These are phyloP conservation scores for Heliconius congener DNA, from an alignment of 1,140 invertebrate genomes.

Conservation along the genomic window DNA sequence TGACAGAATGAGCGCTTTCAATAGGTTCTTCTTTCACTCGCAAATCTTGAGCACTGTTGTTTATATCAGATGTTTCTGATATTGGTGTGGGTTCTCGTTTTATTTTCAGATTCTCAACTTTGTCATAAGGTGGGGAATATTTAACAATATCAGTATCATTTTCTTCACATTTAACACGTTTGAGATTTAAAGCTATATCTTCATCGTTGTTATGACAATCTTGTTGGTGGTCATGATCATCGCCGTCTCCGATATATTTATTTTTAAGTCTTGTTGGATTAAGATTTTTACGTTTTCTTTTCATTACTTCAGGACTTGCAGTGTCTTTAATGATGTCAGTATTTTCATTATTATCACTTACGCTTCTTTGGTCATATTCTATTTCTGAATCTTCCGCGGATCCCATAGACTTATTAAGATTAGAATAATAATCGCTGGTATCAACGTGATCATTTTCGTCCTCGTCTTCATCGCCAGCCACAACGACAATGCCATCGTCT, in stretches of 20 bases:
- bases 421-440: constrained; percentile 77
- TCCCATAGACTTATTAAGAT: constrained; percentile 63
- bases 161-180: constrained; percentile 68
- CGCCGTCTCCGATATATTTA: constrained; percentile 45
- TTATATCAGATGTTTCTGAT: constrained; percentile 55
- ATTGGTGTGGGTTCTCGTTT: constrained; percentile 55
- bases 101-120: constrained; percentile 45
- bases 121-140: constrained; percentile 36
- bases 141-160: constrained; percentile 38
- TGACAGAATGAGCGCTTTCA: constrained; percentile 47
- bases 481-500: constrained; percentile 84
- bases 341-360: constrained; percentile 89
- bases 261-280: constrained; percentile 90
- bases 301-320: constrained; percentile 78
- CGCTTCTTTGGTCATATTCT: constrained; percentile 86
- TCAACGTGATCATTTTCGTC: constrained; percentile 84
- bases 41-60: constrained; percentile 58
- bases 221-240: constrained; percentile 40
- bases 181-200: constrained; percentile 65
- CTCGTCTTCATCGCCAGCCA: constrained; percentile 84
- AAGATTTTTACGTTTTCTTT: constrained; percentile 94
- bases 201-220: constrained; percentile 45
- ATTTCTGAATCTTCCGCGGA: constrained; percentile 82
- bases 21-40: constrained; percentile 64
- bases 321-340: constrained; percentile 71